phyloP scores from a whole-genome alignment of 2,113 vertebrate genomes.

The Ptilonorhynchus violaceus region DNA sequence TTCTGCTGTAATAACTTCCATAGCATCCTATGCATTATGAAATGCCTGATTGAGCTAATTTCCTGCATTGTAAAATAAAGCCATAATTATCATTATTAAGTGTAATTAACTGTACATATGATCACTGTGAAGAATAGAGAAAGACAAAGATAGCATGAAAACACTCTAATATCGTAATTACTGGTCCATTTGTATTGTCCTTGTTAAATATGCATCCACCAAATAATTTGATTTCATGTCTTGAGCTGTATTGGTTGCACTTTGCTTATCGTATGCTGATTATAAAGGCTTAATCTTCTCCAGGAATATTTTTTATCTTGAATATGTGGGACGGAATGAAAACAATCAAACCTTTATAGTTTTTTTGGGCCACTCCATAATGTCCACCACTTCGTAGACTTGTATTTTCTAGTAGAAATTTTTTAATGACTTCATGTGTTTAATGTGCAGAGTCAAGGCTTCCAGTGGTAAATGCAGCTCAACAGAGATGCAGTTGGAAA shows the following conservation, averaged over 20 bases:
- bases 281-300: background rate
- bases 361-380: background rate
- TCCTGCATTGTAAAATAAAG: conserved; percentile 21
- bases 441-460: background rate
- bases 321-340: background rate
- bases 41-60: conserved; percentile 23
- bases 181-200: background rate
- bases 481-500: background rate
- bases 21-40: conserved; percentile 3
- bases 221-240: background rate
- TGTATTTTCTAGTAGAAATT: background rate
- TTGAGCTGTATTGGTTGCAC: background rate
- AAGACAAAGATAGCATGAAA: conserved; percentile 21
- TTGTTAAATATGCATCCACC: background rate
- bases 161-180: conserved; percentile 16
- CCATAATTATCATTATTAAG: conserved; percentile 38
- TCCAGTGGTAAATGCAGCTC: background rate
- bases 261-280: background rate
- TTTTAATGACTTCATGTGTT: background rate
- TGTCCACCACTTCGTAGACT: background rate
- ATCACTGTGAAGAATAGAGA: background rate
- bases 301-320: background rate
- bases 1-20: background rate
- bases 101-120: conserved; percentile 35
- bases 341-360: background rate